Conservation (phyloP, 2,888 invertebrate species). For the Stenurella melanura region DNA sequence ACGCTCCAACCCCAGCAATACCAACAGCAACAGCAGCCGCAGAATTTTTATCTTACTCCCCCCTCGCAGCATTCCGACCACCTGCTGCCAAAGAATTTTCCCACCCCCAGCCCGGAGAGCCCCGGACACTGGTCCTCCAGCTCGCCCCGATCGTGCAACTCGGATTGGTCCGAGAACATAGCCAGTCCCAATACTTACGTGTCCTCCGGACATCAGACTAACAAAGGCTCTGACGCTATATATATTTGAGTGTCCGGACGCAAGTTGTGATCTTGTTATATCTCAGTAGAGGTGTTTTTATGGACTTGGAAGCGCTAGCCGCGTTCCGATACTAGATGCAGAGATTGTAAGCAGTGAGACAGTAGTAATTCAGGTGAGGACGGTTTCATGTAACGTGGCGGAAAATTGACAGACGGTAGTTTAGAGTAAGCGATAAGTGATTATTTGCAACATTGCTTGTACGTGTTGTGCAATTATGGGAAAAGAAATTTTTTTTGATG, state of each 20-base stretch:
- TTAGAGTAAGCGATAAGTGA: too few relatives aligned
- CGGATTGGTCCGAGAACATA: constrained; percentile 96
- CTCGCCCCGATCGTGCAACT: constrained; percentile 92
- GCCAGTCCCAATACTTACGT: constrained; percentile 83
- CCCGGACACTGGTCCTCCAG: constrained; percentile 97
- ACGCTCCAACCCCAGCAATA: constrained; percentile 71
- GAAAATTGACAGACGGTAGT: not conserved
- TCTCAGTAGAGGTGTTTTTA: constrained; percentile 46
- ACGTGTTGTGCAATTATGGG: too few relatives aligned
- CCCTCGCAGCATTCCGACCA: constrained; percentile 88
- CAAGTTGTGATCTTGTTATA: constrained; percentile 52
- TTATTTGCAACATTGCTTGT: too few relatives aligned
- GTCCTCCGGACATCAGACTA: constrained; percentile 81
- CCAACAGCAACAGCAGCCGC: constrained; percentile 64
- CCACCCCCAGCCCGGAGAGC: constrained; percentile 96
- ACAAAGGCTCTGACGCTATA: constrained; percentile 89
- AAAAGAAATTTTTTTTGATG: too few relatives aligned
- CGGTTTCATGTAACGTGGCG: not conserved
- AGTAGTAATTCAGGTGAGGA: not conserved
- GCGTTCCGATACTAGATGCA: constrained; percentile 32
- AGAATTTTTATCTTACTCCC: constrained; percentile 87
- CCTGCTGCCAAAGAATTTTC: constrained; percentile 88
- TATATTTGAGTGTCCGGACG: constrained; percentile 77
- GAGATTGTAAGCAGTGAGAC: not conserved
- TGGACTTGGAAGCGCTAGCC: constrained; percentile 37